phyloP scores from a whole-genome alignment of 2,797 vertebrate genomes.

The Dicrostonyx torquatus region DNA sequence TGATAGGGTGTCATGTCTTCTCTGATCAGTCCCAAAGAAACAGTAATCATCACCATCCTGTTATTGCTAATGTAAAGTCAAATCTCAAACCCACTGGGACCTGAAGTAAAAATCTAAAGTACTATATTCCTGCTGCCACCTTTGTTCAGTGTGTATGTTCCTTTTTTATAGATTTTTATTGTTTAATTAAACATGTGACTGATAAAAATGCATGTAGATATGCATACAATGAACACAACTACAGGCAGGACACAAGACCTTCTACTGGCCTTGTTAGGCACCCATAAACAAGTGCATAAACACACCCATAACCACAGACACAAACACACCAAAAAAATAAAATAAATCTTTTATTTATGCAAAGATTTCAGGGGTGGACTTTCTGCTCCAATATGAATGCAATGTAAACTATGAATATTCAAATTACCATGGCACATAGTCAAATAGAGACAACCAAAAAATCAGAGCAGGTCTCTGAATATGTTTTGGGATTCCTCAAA shows the following conservation, averaged over 20 bases:
- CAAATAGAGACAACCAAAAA: background rate
- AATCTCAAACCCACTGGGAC: constrained; percentile 64
- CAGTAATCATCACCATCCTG: constrained; percentile 78
- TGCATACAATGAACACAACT: background rate
- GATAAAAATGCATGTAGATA: background rate
- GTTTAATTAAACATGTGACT: constrained; percentile 65
- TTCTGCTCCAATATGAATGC: background rate
- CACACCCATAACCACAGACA: background rate
- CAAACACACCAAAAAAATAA: background rate
- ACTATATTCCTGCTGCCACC: constrained; percentile 71
- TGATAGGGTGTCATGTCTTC: constrained; percentile 79
- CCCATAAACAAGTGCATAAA: background rate
- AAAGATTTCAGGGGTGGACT: background rate
- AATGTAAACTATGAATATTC: background rate
- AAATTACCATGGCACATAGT: background rate
- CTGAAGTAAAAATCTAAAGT: constrained; percentile 64
- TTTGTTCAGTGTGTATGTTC: constrained; percentile 60
- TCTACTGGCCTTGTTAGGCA: no score
- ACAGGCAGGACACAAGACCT: no score
- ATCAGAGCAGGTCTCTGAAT: background rate
- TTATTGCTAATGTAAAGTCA: constrained; percentile 79
- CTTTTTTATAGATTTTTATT: background rate
- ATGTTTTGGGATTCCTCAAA: background rate
- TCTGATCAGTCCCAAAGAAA: constrained; percentile 76
- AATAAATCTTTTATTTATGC: background rate